These are phyloP conservation scores for Scleropages formosus DNA, from an alignment of 2,797 vertebrate genomes.

Conservation along the genomic window DNA sequence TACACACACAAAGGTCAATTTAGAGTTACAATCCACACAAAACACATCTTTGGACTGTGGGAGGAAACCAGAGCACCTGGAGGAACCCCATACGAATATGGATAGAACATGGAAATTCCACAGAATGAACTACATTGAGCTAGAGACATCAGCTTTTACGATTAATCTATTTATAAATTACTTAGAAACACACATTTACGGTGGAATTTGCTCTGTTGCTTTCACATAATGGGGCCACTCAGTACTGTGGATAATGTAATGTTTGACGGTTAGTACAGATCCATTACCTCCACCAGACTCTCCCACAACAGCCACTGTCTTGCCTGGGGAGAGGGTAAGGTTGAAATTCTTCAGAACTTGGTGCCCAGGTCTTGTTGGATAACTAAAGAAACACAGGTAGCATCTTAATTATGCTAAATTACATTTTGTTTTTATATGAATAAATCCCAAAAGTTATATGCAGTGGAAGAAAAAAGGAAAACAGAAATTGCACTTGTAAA, in stretches of 20 bases:
- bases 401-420: not conserved
- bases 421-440: not conserved
- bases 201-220: not conserved
- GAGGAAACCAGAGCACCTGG: no score
- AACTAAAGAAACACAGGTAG: conserved; percentile 61
- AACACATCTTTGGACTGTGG: no score
- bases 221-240: not conserved
- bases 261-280: not conserved
- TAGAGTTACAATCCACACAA: no score
- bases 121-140: no score
- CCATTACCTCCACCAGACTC: conserved; percentile 91
- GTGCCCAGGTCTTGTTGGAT: conserved; percentile 84
- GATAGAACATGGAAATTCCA: no score
- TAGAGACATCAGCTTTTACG: no score
- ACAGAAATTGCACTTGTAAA: no score
- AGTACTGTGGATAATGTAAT: not conserved
- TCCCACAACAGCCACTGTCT: conserved; percentile 90
- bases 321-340: conserved; percentile 78
- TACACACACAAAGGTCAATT: no score
- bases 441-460: not conserved
- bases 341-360: conserved; percentile 76
- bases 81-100: no score
- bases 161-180: no score
- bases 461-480: no score
- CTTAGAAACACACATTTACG: not conserved